Base-by-base conservation (phyloP, 2,113 vertebrate species). In the Eleginops maclovinus region DNA sequence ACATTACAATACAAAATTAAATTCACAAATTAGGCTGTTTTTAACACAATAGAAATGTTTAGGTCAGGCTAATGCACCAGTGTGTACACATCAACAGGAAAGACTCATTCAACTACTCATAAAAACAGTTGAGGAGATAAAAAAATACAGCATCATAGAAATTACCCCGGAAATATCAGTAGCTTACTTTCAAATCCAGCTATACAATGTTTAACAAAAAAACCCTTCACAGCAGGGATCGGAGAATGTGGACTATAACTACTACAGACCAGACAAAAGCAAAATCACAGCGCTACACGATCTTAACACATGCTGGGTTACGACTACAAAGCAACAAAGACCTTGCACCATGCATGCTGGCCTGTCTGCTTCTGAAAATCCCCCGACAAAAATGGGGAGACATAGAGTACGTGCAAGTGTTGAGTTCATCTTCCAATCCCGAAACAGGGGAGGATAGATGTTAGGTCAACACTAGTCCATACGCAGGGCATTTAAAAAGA, bases 341-440 rank as follows among this genome's bases (percentile, higher is more conserved):
- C 90, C 93, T 87, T 67, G 93, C 81, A 92, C 89, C 90, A 88
- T 79, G 89, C 91, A 94, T 88, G 92, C 95, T 91, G 91, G 92
- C 80, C 86, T 86, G 87, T 93, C 93, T 87, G 88, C 93, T 86
- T 84, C 87, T 80, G 75, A 90, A 93, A 94, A 93, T 93, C 66
- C 95, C 96, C 96, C 96, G 96, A 96, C 97, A 96, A 95, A 96
- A 93, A 96, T 95, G 94, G 95, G 96, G 96, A 97, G 95, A 95
- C 93, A 94, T 93, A 59, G 51, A 81, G 77, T 85, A 95, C 93
- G 96, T 95, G 95, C 95, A 96, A 94, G 88, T 94, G 92, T 94
- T 89, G 93, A 92, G 91, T 94, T 95, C 93, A 92, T 93, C 90
- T 94, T 95, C 94, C 94, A 96, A 92, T 92, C 95, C 94, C 94